Conservation (phyloP, 2,797 vertebrate species). For the Fistularia commersonii region DNA sequence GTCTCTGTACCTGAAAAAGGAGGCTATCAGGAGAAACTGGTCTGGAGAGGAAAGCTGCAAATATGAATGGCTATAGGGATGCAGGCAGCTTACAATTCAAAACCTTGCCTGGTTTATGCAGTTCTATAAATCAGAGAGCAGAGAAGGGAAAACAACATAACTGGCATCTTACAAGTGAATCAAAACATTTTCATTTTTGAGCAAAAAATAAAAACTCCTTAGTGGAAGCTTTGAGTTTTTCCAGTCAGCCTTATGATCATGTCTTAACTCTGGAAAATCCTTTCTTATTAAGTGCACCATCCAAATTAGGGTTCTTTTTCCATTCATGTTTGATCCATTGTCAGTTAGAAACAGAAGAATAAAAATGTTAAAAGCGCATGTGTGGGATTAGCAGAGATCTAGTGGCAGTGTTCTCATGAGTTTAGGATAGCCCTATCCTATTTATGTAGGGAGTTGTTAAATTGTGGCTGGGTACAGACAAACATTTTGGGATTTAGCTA, state of each 20-base stretch:
- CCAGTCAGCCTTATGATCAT: constrained; percentile 49
- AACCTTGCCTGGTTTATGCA: constrained; percentile 63
- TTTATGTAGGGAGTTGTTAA: too few relatives aligned
- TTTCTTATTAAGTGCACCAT: constrained; percentile 26
- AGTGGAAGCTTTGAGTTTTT: constrained; percentile 57
- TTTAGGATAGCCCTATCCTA: too few relatives aligned
- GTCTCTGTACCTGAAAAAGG: constrained; percentile 42
- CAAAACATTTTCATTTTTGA: constrained; percentile 70
- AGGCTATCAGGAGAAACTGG: constrained; percentile 64
- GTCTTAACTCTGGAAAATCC: constrained; percentile 34
- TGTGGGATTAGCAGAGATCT: too few relatives aligned
- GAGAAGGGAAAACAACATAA: constrained; percentile 61
- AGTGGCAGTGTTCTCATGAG: too few relatives aligned
- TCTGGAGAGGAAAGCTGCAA: constrained; percentile 53
- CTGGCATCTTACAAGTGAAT: constrained; percentile 50
- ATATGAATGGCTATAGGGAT: constrained; percentile 70
- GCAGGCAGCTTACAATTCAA: constrained; percentile 75
- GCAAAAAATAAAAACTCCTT: constrained; percentile 52
- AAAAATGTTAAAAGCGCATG: constrained; percentile 1
- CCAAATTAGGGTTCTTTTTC: constrained; percentile 24
- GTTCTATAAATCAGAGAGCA: constrained; percentile 71
- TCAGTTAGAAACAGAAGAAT: constrained; percentile 31
- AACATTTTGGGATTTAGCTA: too few relatives aligned
- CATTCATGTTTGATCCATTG: constrained; percentile 18
- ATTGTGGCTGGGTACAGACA: too few relatives aligned